Conservation (phyloP, 2,113 vertebrate species). For the Fukomys damarensis region DNA sequence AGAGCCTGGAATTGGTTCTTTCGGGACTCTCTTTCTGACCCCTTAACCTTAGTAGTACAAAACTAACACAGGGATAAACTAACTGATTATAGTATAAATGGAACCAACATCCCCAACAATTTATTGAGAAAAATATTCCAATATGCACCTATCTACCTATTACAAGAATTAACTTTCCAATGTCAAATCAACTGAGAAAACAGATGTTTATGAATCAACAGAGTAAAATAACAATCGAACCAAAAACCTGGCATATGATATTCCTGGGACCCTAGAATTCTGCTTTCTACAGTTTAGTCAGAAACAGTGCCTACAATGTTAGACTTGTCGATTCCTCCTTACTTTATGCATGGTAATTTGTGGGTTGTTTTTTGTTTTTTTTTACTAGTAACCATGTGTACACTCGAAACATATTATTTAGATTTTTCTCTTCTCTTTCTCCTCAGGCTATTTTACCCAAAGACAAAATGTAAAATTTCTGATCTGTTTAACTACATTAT, state of each 20-base stretch:
- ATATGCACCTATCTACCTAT: not conserved
- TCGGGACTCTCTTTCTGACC: not conserved
- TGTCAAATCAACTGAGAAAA: not conserved
- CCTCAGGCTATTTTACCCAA: not conserved
- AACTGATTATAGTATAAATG: not conserved
- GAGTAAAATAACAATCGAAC: slow-evolving; percentile 1
- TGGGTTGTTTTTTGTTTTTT: not conserved
- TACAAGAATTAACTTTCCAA: not conserved
- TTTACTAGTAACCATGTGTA: not conserved
- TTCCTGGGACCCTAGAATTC: not conserved
- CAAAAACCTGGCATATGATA: not conserved
- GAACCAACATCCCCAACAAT: not conserved
- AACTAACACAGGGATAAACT: not conserved
- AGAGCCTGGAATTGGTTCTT: not conserved
- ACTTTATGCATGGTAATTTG: not conserved
- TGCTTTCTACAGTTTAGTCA: not conserved
- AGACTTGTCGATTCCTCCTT: not conserved
- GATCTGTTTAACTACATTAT: not conserved
- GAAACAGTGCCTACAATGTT: not conserved
- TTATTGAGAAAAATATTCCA: not conserved
- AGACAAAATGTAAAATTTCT: not conserved
- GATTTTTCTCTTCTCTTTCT: slow-evolving; percentile 6
- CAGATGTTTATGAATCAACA: not conserved
- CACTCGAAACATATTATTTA: not conserved
- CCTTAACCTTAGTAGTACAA: not conserved